phyloP scores from a whole-genome alignment of 1,140 invertebrate genomes.

The Heliconius himera region DNA sequence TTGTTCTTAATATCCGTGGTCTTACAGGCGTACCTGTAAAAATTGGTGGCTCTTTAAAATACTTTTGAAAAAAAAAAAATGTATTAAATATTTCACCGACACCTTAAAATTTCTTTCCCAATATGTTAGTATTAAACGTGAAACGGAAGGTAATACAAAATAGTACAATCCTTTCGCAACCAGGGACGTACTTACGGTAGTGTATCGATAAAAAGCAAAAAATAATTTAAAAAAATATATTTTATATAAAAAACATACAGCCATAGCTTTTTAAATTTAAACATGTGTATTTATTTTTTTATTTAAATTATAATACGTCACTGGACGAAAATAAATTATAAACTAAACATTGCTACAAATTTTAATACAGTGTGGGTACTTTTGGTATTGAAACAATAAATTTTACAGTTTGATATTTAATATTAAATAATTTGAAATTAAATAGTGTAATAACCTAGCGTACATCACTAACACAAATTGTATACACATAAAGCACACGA shows the following conservation, averaged over 20 bases:
- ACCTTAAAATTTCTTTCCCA: conserved; percentile 22
- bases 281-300: neutral
- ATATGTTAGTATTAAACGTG: conserved; percentile 23
- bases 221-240: neutral
- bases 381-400: neutral
- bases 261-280: no score
- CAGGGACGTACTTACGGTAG: neutral
- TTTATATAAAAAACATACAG: neutral
- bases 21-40: conserved; percentile 76
- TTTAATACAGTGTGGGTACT: neutral
- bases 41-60: conserved; percentile 45
- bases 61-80: conserved; percentile 26
- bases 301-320: conserved; percentile 17
- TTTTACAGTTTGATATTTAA: neutral
- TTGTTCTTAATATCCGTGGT: conserved; percentile 64
- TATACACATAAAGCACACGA: conserved; percentile 32
- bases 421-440: neutral
- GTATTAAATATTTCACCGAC: conserved; percentile 22
- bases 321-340: conserved; percentile 25
- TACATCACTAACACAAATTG: conserved; percentile 12
- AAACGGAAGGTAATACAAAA: neutral
- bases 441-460: conserved; percentile 12
- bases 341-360: neutral
- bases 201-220: neutral
- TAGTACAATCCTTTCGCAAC: conserved; percentile 20